Evolutionary conservation across 2,797 vertebrate genomes (phyloP), one percentile per base, ranked within the genome.

Genomic region (Diplodus sargus): DNA sequence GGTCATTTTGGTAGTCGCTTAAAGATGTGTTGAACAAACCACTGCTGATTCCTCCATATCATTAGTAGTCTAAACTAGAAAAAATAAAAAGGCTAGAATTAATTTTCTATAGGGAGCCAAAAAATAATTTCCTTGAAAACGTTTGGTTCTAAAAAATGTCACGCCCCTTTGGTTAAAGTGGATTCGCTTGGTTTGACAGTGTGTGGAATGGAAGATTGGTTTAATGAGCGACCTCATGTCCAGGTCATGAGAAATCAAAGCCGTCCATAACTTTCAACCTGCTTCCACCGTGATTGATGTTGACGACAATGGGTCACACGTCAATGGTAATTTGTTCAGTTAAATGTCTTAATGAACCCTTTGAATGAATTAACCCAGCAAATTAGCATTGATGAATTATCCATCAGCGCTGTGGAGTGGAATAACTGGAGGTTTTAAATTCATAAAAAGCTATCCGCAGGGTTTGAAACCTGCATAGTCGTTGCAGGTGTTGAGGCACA

Each of bases 301-400:
- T 63, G 74, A 82, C 57, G 70, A 81, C 80, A 91, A 83, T 9
- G 53, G 72, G 70, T 87, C 74, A 76, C 82, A 86, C 73, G 57
- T 81, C 76, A 83, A 62, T 79, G 78, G 62, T 76, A 71, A 87
- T 91, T 88, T 81, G 79, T 83, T 84, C 76, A 71, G 70, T 86
- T 90, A 73, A 79, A 88, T 76, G 71, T 86, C 70, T 78, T 84
- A 79, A 85, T 85, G 82, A 88, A 85, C 66, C 58, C 61, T 75
- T 73, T 84, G 75, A 87, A 84, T 75, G 53, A 78, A 92, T 87
- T 82, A 90, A 87, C 74, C 82, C 68, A 47, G 69, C 57, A 85
- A 90, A 91, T 89, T 79, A 81, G 52, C 72, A 75, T 23, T 77
- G 64, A 85, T 88, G 78, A 88, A 90, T 85, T 83, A 89, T 87